Conservation (phyloP, 2,888 invertebrate genomes). For the Catocala nupta region DNA sequence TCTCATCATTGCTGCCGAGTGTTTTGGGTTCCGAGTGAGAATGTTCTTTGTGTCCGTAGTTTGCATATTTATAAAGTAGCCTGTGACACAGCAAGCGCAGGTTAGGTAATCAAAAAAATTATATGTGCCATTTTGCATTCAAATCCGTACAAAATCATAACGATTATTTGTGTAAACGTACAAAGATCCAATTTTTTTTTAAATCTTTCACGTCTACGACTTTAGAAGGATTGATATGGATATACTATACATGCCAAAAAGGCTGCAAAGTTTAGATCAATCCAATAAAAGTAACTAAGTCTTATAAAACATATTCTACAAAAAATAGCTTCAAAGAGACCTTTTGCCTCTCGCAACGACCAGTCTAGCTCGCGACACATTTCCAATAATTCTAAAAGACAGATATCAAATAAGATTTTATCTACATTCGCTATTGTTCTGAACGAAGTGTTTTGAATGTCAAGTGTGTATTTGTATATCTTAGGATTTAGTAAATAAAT, state of each 20-base stretch:
- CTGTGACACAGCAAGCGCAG: too few relatives aligned
- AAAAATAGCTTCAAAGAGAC: conserved; percentile 1
- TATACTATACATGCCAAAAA: background rate
- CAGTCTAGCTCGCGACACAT: conserved; percentile 22
- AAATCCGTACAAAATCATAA: too few relatives aligned
- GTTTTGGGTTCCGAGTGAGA: too few relatives aligned
- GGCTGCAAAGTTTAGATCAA: background rate
- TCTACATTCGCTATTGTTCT: conserved; percentile 14
- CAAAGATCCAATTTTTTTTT: too few relatives aligned
- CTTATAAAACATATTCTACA: background rate
- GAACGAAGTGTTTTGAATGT: conserved; percentile 7
- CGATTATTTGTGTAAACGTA: too few relatives aligned
- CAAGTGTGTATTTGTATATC: conserved; percentile 5
- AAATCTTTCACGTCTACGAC: too few relatives aligned
- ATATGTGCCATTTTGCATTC: too few relatives aligned
- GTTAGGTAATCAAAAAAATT: too few relatives aligned
- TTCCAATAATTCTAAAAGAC: conserved; percentile 41
- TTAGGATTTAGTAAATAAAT: background rate
- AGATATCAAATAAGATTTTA: conserved; percentile 22
- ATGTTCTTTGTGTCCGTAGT: too few relatives aligned
- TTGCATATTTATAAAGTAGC: too few relatives aligned
- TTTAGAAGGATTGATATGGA: too few relatives aligned
- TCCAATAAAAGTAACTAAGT: background rate
- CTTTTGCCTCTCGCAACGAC: background rate
- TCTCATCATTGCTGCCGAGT: too few relatives aligned